A percentile compares a stretch with the other conserved stretches of the same genome.
These are phyloP conservation scores for Cyprinodon variegatus DNA, from an alignment of 2,113 vertebrate species.

Conservation along the genomic window DNA sequence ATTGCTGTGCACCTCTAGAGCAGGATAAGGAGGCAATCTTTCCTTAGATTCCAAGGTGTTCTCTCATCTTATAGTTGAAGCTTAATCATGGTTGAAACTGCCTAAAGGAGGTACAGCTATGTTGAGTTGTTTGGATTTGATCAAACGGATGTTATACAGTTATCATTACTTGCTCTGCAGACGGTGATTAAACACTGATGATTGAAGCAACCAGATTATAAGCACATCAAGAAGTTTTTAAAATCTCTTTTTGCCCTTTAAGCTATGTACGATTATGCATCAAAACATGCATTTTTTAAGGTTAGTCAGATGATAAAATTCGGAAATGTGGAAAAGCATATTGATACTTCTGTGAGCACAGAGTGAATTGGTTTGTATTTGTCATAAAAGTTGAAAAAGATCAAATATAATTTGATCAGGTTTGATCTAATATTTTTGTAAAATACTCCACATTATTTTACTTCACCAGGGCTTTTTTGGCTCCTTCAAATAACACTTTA, in stretches of 20 bases:
- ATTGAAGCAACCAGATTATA: neutral
- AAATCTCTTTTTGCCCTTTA: neutral
- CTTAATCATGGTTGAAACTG: conserved; percentile 16
- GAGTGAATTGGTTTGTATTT: neutral
- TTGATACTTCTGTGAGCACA: neutral
- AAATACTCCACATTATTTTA: neutral
- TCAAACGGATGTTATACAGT: conserved; percentile 16
- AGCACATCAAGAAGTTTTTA: neutral
- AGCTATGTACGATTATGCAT: no score
- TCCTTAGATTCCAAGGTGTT: neutral
- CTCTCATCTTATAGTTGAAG: conserved; percentile 1
- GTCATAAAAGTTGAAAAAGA: no score
- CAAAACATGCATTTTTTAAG: neutral
- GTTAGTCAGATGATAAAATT: neutral
- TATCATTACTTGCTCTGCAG: conserved; percentile 46
- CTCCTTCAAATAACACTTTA: neutral
- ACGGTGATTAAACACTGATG: neutral
- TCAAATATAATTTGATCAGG: neutral
- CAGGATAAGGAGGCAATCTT: neutral
- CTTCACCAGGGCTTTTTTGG: neutral
- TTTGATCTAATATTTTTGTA: neutral
- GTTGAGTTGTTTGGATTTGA: conserved; percentile 24
- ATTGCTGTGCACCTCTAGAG: neutral
- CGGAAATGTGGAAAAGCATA: neutral
- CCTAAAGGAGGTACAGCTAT: conserved; percentile 17